Evolutionary conservation across 2,888 invertebrate genomes (phyloP).

Genomic region (Halictus ligatus): DNA sequence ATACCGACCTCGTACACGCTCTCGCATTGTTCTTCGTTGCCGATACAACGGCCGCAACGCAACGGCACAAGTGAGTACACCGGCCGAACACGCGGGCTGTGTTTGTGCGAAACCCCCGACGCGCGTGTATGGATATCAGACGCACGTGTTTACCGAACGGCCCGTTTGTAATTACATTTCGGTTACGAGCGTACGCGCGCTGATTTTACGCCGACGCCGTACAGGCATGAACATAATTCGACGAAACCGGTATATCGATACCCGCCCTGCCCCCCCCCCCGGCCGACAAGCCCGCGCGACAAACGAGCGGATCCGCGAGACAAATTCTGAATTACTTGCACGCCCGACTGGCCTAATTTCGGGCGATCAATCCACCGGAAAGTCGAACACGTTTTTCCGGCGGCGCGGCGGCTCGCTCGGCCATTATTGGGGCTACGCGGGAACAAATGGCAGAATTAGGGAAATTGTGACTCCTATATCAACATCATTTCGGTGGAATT

Average conservation of each 20-base stretch:
- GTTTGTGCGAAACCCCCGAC: not conserved
- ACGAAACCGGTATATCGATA: slow-evolving; percentile 59
- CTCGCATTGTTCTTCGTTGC: slow-evolving; percentile 45
- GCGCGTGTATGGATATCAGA: slow-evolving; percentile 56
- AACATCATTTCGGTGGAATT: not conserved
- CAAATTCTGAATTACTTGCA: slow-evolving; percentile 43
- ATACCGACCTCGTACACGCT: slow-evolving; percentile 27
- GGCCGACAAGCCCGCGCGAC: slow-evolving; percentile 15
- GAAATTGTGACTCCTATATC: not conserved
- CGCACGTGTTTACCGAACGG: slow-evolving; percentile 63
- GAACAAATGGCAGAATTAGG: not conserved
- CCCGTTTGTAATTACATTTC: slow-evolving; percentile 70
- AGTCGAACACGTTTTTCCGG: not conserved
- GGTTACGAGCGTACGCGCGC: slow-evolving; percentile 58
- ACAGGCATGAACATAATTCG: slow-evolving; percentile 62
- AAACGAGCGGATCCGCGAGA: slow-evolving; percentile 41
- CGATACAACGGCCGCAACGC: slow-evolving; percentile 2
- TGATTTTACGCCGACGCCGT: slow-evolving; percentile 48
- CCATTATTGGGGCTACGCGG: not conserved
- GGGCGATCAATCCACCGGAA: not conserved
- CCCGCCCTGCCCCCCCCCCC: slow-evolving; percentile 6
- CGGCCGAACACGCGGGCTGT: not conserved
- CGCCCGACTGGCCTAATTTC: slow-evolving; percentile 9
- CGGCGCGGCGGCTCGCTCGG: not conserved
- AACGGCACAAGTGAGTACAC: slow-evolving; percentile 30